Base-by-base conservation (phyloP, 2,113 vertebrate species). In the Amphiprion ocellaris region DNA sequence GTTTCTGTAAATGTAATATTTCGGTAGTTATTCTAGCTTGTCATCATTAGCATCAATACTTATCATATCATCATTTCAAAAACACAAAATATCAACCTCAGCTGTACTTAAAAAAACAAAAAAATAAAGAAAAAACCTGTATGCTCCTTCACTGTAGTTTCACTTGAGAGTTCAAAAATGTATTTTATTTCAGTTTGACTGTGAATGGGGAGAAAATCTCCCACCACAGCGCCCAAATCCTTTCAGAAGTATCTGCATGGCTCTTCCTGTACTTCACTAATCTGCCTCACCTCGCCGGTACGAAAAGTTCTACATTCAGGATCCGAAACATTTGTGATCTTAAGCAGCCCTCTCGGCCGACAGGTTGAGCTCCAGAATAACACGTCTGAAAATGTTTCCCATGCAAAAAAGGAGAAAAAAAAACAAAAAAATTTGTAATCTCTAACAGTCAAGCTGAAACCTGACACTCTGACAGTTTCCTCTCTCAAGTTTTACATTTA, bases 401-500 rank as follows among this genome's bases (percentile, higher is more conserved):
- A 85, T 83, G 59, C 75, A 78, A 66, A 68, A 0, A 69, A 30
- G 4, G 33, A 41, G 12, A 23, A 55, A 47, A 49, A 64, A 65
- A 49, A 76, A 41, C 33, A 58, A 65, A 66, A 53, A 74, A 63
- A 69, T 89, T 70, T 79, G 41, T 77, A 80, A 90, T 88, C 89
- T 87, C 26, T 26, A 39, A 76, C 72, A 74, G 77, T 69, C 75
- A 30, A 73, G 72, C 86, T 65, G 56, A 90, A 21, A 89, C 79
- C 81, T 83, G 79, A 86, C 85, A 79, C 56, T 74, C 80, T 83
- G 75, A 83, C 84, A 83, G 77, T 90, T 85, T 87, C 77, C 19
- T 50, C 53, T 65, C 69, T 62, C 37, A 15, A 83, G 80, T 91
- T 92, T 87, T 91, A 93, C 89, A 90, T 92, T 93, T 87, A 79